Evolutionary conservation across 1,140 invertebrate genomes (phyloP).

Genomic region (Polypedilum pembai): DNA sequence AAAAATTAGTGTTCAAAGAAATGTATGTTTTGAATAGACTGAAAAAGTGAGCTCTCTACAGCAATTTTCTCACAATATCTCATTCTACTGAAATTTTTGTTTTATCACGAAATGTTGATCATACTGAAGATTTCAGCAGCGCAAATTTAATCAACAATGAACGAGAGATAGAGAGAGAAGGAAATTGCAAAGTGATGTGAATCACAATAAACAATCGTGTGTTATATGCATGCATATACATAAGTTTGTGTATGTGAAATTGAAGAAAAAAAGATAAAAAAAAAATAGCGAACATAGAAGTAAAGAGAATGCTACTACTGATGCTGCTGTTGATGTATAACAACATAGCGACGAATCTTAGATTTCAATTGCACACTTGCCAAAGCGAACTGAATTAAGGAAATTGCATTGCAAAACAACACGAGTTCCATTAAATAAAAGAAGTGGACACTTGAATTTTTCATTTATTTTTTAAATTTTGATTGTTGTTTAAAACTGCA

Average conservation of each 20-base stretch:
- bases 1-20: too few relatives aligned
- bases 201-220: slow-evolving; percentile 18
- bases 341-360: background rate
- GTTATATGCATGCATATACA: background rate
- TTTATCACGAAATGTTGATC: slow-evolving; percentile 18
- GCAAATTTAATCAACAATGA: slow-evolving; percentile 19
- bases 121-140: background rate
- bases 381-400: slow-evolving; percentile 19
- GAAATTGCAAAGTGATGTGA: slow-evolving; percentile 17
- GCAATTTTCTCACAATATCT: too few relatives aligned
- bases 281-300: background rate
- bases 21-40: background rate
- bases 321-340: background rate
- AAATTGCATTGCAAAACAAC: slow-evolving; percentile 27
- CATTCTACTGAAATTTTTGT: background rate
- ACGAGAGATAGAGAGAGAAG: background rate
- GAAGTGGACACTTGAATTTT: too few relatives aligned
- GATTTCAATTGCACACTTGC: slow-evolving; percentile 24
- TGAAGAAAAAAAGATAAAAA: slow-evolving; percentile 9
- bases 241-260: background rate
- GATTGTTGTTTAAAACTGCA: too few relatives aligned
- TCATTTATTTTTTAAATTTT: too few relatives aligned
- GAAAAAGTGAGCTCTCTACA: background rate
- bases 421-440: slow-evolving; percentile 22
- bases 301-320: background rate